Conservation (phyloP, 2,888 invertebrate genomes). For the Drosophila bunnanda region DNA sequence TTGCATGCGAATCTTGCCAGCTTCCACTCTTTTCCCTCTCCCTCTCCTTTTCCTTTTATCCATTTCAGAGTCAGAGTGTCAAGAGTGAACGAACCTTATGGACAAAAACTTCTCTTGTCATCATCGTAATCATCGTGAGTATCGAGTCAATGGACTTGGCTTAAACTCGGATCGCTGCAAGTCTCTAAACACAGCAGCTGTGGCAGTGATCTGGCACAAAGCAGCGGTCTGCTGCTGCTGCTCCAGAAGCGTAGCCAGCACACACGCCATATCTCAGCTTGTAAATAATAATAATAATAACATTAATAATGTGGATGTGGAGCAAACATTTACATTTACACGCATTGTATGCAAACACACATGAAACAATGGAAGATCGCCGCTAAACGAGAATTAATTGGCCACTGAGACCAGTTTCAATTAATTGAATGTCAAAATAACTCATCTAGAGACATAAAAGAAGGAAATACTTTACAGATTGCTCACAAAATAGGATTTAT, state of each 20-base stretch:
- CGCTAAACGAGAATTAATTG: conserved; percentile 33
- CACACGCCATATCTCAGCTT: conserved; percentile 32
- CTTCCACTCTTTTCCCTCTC: conserved; percentile 18
- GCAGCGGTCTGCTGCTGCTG: conserved; percentile 13
- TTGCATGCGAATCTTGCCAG: conserved; percentile 36
- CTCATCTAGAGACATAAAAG: conserved; percentile 1
- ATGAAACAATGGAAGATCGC: conserved; percentile 32
- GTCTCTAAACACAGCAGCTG: conserved; percentile 42
- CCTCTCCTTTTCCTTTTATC: conserved; percentile 10
- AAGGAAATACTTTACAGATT: background rate
- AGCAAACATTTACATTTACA: conserved; percentile 29
- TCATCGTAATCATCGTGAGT: conserved; percentile 30
- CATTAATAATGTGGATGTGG: conserved; percentile 16
- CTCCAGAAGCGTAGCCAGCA: conserved; percentile 23
- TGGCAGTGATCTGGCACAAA: conserved; percentile 43
- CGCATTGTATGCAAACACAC: too few relatives aligned
- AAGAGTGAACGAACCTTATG: conserved; percentile 68
- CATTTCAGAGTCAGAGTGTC: conserved; percentile 56
- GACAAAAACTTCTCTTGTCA: conserved; percentile 44
- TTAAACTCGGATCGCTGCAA: conserved; percentile 30
- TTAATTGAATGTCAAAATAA: conserved; percentile 20
- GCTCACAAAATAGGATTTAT: background rate
- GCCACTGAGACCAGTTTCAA: conserved; percentile 19
- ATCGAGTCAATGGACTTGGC: conserved; percentile 54
- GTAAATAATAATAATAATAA: conserved; percentile 22